A percentile compares a stretch with the other conserved stretches of the same genome.
These are phyloP conservation scores for Tinamus guttatus DNA, from an alignment of 2,113 vertebrate genomes.

Conservation along the genomic window DNA sequence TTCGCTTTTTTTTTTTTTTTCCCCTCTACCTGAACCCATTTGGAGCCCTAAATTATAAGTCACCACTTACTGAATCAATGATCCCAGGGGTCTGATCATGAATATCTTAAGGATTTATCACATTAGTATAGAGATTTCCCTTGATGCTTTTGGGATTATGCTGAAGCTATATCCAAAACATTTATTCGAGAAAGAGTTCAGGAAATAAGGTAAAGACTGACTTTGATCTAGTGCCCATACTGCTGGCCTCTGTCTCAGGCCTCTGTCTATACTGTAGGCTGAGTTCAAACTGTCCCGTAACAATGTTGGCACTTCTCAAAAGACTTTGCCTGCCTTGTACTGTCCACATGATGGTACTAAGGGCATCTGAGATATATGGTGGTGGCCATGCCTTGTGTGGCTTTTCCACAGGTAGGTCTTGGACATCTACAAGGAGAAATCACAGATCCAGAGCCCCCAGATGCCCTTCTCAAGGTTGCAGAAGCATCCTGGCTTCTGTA, in stretches of 20 bases:
- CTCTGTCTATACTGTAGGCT: too few species aligned
- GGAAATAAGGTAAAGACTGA: neutral
- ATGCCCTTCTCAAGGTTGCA: neutral
- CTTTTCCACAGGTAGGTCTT: neutral
- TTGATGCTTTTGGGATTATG: neutral
- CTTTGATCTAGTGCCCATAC: too few species aligned
- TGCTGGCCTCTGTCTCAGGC: too few species aligned
- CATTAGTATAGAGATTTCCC: neutral
- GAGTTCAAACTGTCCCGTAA: too few species aligned
- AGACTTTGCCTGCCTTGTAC: neutral
- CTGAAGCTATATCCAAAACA: neutral
- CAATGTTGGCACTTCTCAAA: rapidly evolving
- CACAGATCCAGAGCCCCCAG: neutral
- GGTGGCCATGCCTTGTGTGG: rapidly evolving
- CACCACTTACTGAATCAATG: neutral
- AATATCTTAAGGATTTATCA: neutral
- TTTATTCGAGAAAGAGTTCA: neutral
- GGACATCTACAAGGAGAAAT: neutral
- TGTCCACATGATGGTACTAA: neutral
- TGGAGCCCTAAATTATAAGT: neutral
- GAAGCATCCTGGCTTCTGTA: neutral
- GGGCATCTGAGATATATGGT: rapidly evolving
- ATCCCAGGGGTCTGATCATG: neutral
- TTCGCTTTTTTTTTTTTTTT: neutral
- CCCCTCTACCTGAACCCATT: neutral